Conservation (phyloP, 1,140 invertebrate species). For the Drosophila teissieri region DNA sequence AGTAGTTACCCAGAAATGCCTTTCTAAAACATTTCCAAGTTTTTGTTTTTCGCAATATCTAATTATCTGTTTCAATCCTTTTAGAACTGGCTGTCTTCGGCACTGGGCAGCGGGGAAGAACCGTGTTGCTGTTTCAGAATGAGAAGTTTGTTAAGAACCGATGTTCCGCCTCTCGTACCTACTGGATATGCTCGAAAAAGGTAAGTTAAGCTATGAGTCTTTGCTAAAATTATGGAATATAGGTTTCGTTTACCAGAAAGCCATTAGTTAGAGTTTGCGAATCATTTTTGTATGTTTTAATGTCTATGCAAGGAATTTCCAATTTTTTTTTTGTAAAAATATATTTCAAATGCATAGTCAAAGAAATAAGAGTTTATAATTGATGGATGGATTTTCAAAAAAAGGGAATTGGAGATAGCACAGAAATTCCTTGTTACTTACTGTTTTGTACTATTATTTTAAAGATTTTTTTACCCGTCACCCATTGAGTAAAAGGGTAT, state of each 20-base stretch:
- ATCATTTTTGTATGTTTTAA: no score
- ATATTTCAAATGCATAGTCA: background rate
- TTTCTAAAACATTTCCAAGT: background rate
- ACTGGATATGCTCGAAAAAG: constrained; percentile 81
- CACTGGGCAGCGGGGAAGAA: constrained; percentile 77
- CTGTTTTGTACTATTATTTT: no score
- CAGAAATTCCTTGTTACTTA: no score
- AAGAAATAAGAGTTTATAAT: no score
- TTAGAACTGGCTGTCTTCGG: constrained; percentile 75
- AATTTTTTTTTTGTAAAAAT: no score
- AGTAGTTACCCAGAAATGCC: constrained; percentile 14
- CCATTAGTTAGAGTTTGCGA: no score
- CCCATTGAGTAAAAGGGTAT: no score
- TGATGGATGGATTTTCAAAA: no score
- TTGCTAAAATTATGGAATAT: background rate
- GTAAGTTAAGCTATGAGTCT: constrained; percentile 23
- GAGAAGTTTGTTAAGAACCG: constrained; percentile 83
- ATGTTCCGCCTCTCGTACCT: constrained; percentile 72
- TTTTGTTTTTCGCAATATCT: background rate
- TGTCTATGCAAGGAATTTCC: no score
- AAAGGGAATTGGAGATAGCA: no score
- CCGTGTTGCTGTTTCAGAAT: constrained; percentile 63
- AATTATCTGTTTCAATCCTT: constrained; percentile 23
- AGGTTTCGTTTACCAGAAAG: no score
- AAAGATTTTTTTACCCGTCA: no score